phyloP scores from a whole-genome alignment of 2,797 vertebrate species.

The Psittacula echo region DNA sequence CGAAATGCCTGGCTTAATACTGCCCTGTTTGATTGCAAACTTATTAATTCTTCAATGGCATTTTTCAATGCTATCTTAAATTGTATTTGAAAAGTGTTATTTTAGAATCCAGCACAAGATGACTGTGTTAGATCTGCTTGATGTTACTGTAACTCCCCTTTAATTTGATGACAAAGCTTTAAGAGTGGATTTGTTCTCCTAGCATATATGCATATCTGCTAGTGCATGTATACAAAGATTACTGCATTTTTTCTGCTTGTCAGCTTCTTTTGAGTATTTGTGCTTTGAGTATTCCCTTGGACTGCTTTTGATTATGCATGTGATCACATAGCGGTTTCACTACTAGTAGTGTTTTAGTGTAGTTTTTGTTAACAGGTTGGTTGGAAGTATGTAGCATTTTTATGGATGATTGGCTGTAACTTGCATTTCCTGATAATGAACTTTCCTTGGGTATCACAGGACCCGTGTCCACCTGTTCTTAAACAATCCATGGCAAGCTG shows the following conservation, averaged over 20 bases:
- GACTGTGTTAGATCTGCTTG: neutral
- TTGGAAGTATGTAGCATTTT: neutral
- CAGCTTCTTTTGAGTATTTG: neutral
- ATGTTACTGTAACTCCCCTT: neutral
- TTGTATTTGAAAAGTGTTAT: neutral
- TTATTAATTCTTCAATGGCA: neutral
- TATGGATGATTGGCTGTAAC: neutral
- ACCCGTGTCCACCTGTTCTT: neutral
- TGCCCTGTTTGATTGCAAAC: neutral
- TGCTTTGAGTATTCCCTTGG: neutral
- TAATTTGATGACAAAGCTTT: neutral
- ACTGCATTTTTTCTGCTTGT: neutral
- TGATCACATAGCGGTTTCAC: neutral
- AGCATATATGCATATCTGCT: neutral
- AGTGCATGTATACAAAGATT: neutral
- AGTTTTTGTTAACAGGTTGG: neutral
- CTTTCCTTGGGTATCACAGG: neutral
- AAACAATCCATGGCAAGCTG: neutral
- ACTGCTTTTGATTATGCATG: constrained; percentile 4
- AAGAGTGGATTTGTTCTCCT: neutral
- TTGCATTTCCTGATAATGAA: neutral
- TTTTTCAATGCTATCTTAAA: neutral
- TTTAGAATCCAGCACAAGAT: neutral
- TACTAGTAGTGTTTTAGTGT: neutral
- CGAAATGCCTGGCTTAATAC: neutral